A percentile compares a stretch with the other conserved stretches of the same genome.
phyloP scores from a whole-genome alignment of 2,888 invertebrate species.

The Pomacea canaliculata region DNA sequence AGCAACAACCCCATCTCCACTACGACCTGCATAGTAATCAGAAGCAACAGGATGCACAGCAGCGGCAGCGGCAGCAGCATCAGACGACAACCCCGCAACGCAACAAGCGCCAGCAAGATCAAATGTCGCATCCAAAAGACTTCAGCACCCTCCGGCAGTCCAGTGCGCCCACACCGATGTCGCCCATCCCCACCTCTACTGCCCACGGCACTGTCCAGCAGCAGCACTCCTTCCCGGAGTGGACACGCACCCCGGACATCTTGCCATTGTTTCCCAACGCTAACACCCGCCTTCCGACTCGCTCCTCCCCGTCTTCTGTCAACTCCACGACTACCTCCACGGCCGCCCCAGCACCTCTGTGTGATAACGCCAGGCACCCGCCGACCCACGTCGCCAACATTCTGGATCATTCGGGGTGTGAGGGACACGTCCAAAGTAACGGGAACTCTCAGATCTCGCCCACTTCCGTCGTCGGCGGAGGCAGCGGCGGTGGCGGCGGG shows the following conservation, averaged over 20 bases:
- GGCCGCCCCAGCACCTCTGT: not conserved
- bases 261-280: constrained; percentile 12
- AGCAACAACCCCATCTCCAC: not conserved
- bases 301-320: not conserved
- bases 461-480: constrained; percentile 11
- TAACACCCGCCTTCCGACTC: not conserved
- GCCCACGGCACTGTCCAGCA: constrained; percentile 3
- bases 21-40: not conserved
- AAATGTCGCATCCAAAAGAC: constrained; percentile 14
- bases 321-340: constrained; percentile 6
- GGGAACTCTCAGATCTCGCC: constrained; percentile 13
- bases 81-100: not conserved
- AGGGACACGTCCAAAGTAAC: constrained; percentile 19
- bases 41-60: not conserved
- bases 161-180: constrained; percentile 23
- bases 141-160: constrained; percentile 20
- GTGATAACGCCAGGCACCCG: not conserved
- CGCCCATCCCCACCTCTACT: not conserved
- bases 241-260: constrained; percentile 8
- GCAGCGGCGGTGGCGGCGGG: not conserved
- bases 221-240: constrained; percentile 24
- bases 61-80: not conserved
- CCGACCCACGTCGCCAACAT: constrained; percentile 4
- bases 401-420: constrained; percentile 1
- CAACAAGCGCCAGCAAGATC: not conserved